phyloP scores from a whole-genome alignment of 2,888 invertebrate genomes.

The Chamaedrilus cognettii region DNA sequence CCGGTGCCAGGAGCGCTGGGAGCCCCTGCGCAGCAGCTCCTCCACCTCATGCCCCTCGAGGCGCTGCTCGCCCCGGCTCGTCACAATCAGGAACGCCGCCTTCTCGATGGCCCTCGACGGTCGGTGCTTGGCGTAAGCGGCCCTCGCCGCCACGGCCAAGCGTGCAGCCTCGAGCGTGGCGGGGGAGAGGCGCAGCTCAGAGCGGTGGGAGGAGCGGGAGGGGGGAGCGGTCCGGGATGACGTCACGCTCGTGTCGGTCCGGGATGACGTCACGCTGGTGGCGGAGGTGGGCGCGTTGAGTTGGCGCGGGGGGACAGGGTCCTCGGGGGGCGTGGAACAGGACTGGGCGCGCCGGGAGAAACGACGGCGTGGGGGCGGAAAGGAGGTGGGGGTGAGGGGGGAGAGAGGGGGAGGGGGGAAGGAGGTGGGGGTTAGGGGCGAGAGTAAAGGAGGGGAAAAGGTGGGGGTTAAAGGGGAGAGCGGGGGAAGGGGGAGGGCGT shows the following conservation, averaged over 20 bases:
- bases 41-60: slow-evolving; percentile 10
- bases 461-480: background rate
- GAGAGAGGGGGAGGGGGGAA: background rate
- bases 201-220: background rate
- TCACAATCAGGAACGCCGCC: slow-evolving; percentile 23
- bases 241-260: no score
- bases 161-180: slow-evolving; percentile 25
- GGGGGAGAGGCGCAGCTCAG: slow-evolving; percentile 12
- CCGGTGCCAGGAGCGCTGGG: background rate
- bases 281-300: background rate
- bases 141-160: slow-evolving; percentile 24
- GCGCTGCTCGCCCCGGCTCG: slow-evolving; percentile 13
- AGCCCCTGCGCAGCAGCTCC: slow-evolving; percentile 2
- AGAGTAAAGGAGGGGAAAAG: background rate
- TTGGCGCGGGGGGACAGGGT: background rate
- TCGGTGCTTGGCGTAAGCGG: slow-evolving; percentile 18
- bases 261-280: background rate
- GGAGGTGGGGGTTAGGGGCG: background rate
- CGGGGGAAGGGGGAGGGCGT: background rate
- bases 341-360: no score
- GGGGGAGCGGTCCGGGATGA: background rate
- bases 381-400: no score
- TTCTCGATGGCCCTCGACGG: slow-evolving; percentile 20
- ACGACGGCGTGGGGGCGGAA: slow-evolving; percentile 1
- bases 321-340: background rate